A percentile compares a stretch with the other conserved stretches of the same genome.
Conservation (phyloP, 2,113 vertebrate species). For the Archilochus colubris region DNA sequence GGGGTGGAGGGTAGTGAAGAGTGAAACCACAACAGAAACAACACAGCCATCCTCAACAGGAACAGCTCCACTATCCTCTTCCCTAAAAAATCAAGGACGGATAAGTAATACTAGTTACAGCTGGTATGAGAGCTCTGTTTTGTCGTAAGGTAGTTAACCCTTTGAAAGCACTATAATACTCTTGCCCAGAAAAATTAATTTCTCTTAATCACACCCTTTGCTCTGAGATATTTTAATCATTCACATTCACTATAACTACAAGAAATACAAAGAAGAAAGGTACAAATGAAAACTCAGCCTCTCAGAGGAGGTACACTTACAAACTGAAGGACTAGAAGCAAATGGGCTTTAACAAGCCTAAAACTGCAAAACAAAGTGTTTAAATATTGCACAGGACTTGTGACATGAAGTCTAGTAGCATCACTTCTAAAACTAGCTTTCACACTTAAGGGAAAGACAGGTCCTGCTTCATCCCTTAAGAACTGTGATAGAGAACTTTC, state of each 20-base stretch:
- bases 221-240: background rate
- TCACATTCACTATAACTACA: background rate
- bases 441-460: background rate
- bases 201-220: background rate
- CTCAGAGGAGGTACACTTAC: background rate
- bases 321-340: background rate
- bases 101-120: background rate
- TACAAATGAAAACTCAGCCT: background rate
- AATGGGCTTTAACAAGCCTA: background rate
- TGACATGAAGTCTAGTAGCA: background rate
- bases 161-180: background rate
- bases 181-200: background rate
- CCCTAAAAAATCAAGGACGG: background rate
- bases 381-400: background rate
- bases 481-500: background rate
- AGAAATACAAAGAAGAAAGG: background rate
- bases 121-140: background rate
- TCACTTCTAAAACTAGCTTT: background rate
- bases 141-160: background rate
- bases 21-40: background rate
- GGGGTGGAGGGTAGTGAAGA: too few species aligned
- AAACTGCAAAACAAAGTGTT: background rate
- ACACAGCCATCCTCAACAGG: too few species aligned
- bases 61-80: background rate
- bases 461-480: background rate